Evolutionary conservation across 64 coral and sea anemone genomes (phyloP).

Genomic region (Montipora foliosa): DNA sequence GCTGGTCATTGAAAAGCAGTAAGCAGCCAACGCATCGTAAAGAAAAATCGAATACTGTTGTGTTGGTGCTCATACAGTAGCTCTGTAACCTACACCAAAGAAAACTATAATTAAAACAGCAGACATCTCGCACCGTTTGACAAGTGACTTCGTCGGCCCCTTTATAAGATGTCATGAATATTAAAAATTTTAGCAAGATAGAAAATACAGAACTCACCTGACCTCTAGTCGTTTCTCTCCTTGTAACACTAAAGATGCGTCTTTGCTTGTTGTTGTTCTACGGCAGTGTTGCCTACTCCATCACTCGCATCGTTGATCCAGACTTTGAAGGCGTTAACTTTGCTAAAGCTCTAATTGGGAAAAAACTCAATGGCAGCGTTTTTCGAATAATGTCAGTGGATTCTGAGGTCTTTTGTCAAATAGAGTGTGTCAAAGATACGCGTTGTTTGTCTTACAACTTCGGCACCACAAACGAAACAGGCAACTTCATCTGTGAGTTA

Average conservation of each 20-base stretch:
- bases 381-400: neutral
- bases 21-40: too few relatives aligned
- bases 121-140: too few relatives aligned
- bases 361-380: neutral
- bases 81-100: too few relatives aligned
- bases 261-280: neutral
- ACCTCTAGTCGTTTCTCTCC: too few relatives aligned
- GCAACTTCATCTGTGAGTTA: neutral
- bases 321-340: neutral
- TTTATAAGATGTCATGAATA: too few relatives aligned
- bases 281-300: neutral
- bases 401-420: neutral
- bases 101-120: too few relatives aligned
- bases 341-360: neutral
- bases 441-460: slow-evolving; percentile 14
- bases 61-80: too few relatives aligned
- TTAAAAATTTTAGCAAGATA: too few relatives aligned
- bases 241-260: neutral
- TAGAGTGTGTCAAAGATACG: neutral
- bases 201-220: too few relatives aligned
- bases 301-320: neutral
- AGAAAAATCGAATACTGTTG: too few relatives aligned
- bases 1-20: too few relatives aligned
- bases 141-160: too few relatives aligned
- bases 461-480: neutral